Evolutionary conservation across 2,888 invertebrate species (phyloP).

Genomic region (Amblyjoppa fuscipennis): DNA sequence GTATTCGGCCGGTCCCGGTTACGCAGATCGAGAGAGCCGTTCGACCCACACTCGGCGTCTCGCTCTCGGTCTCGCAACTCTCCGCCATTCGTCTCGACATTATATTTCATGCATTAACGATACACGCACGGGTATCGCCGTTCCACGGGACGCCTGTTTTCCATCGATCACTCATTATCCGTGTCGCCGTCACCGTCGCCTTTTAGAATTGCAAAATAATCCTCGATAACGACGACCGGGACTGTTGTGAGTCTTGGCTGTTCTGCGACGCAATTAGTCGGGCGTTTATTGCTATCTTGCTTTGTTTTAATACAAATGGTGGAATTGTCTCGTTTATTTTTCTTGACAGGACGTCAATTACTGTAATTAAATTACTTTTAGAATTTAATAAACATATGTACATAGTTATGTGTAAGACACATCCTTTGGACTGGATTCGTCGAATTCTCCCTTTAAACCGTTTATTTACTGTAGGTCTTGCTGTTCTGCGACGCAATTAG

Average conservation of each 20-base stretch:
- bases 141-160: constrained; percentile 48
- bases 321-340: no score
- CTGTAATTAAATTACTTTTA: no score
- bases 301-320: neutral
- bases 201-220: constrained; percentile 61
- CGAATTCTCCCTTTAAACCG: no score
- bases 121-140: constrained; percentile 18
- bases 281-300: neutral
- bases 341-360: no score
- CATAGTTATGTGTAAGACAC: no score
- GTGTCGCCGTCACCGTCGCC: constrained; percentile 51
- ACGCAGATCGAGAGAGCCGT: constrained; percentile 20
- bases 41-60: constrained; percentile 53
- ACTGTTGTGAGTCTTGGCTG: no score
- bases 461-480: neutral
- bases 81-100: constrained; percentile 45
- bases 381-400: no score
- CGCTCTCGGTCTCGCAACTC: constrained; percentile 46
- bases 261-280: constrained; percentile 12
- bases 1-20: constrained; percentile 2
- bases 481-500: neutral
- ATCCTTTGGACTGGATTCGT: no score
- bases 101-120: constrained; percentile 40
- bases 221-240: constrained; percentile 19
- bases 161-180: constrained; percentile 63